Percentiles rank a stretch among this genome's conserved stretches.
phyloP scores from a whole-genome alignment of 2,888 invertebrate species.

The Lissonota sp. region DNA sequence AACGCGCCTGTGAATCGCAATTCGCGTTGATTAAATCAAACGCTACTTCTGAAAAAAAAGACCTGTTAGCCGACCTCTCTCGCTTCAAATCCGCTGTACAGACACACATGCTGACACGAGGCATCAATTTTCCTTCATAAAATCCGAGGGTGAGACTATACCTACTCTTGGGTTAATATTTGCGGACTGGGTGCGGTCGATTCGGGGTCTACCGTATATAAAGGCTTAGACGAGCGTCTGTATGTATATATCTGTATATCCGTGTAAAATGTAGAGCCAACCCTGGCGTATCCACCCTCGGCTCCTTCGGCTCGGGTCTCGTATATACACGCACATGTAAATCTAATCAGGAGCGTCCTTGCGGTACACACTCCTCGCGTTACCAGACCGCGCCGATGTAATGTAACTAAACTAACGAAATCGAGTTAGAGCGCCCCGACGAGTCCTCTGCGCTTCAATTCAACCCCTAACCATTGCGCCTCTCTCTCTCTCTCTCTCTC shows the following conservation, averaged over 20 bases:
- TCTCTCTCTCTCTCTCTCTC: constrained; percentile 62
- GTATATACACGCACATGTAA: constrained; percentile 79
- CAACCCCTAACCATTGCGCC: constrained; percentile 60
- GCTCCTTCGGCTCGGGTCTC: constrained; percentile 53
- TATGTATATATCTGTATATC: constrained; percentile 48
- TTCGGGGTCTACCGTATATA: constrained; percentile 68
- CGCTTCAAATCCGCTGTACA: no score
- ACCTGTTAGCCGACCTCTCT: constrained; percentile 21
- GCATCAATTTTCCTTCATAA: constrained; percentile 69
- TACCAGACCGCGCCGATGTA: constrained; percentile 75
- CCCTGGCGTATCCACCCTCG: constrained; percentile 59
- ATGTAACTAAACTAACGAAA: constrained; percentile 84
- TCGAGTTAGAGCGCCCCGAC: constrained; percentile 80
- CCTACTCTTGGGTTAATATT: constrained; percentile 75
- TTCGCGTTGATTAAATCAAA: constrained; percentile 33
- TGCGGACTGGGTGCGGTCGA: constrained; percentile 69
- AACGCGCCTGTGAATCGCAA: background rate
- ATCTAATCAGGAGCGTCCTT: constrained; percentile 82
- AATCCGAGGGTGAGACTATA: constrained; percentile 64
- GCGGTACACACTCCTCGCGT: constrained; percentile 77
- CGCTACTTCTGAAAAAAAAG: background rate
- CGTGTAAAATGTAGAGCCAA: constrained; percentile 44
- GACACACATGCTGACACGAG: constrained; percentile 35
- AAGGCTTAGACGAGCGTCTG: constrained; percentile 71
- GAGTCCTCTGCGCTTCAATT: constrained; percentile 63